Evolutionary conservation across 23 tunicate species (phyloP).

Genomic region (Pegea sp.): DNA sequence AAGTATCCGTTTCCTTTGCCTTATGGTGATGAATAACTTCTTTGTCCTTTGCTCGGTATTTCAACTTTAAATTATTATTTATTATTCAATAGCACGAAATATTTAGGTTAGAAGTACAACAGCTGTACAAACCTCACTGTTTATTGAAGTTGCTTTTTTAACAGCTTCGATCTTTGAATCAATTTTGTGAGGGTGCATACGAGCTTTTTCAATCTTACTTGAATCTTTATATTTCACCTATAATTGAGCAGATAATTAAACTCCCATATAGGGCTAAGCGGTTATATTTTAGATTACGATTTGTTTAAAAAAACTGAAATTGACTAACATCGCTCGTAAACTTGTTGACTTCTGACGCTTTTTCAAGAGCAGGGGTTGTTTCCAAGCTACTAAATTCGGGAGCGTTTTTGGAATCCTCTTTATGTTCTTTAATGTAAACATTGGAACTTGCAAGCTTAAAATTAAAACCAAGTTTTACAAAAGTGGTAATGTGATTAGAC

Average conservation of each 20-base stretch:
- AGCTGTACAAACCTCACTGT: slow-evolving; percentile 1
- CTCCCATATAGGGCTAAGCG: background rate
- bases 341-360: slow-evolving; percentile 29
- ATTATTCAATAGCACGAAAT: background rate
- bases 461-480: background rate
- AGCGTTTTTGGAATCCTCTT: slow-evolving; percentile 14
- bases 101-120: no score
- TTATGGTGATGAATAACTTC: slow-evolving; percentile 51
- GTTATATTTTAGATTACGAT: background rate
- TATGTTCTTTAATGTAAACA: slow-evolving; percentile 64
- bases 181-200: background rate
- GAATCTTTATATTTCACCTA: background rate
- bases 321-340: slow-evolving; percentile 40
- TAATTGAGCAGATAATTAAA: background rate
- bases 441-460: slow-evolving; percentile 47
- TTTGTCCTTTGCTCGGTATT: slow-evolving; percentile 75
- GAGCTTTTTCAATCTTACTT: background rate
- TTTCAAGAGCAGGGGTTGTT: slow-evolving; percentile 43
- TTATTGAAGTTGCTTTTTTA: background rate
- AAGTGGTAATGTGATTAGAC: background rate
- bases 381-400: slow-evolving; percentile 35
- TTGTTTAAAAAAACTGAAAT: background rate
- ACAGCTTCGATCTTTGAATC: background rate
- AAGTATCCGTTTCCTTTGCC: slow-evolving; percentile 35
- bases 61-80: slow-evolving; percentile 5